Evolutionary conservation across 2,113 vertebrate species (phyloP), one percentile per base, ranked within the genome.

Genomic region (Nansenia antarctica): DNA sequence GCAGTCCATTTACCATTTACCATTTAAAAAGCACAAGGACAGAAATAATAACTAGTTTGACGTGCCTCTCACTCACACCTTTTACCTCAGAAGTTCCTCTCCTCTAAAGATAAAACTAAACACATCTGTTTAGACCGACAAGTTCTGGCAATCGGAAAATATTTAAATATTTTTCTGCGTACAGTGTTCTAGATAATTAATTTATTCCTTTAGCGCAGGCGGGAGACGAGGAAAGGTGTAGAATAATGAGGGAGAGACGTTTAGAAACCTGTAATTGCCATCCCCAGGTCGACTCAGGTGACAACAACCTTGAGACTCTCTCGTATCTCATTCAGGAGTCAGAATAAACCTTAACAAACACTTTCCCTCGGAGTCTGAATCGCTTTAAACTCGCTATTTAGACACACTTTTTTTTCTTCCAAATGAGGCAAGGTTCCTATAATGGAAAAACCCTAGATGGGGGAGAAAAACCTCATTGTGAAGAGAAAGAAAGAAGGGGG

Each of bases 401-500:
- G 72, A 91, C 85, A 34, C 53, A 80, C 6, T 30, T 72, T 78
- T 57, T 18, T 9, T 69, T 7, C 6, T 49, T 1, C 0, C 6
- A 49, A 72, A 61, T 35, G 65, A 55, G 78, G 58, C 53, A 26
- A 80, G 67, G 57, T 45, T 76, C 3, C 30, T 78, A 65, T 82
- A 90, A 90, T 91, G 73, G 84, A 86, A 92, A 80, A 49, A 90
- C 82, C 69, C 88, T 86, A 84, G 87, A 90, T 83, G 76, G 91
- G n/a, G n/a, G n/a, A n/a, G n/a, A n/a, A n/a, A 89, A 90, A 89
- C 89, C 69, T 87, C 89, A 90, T 88, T 92, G 90, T 88, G 89
- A 89, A 82, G 85, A 86, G 74, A 85, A 84, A 85, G 63, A n/a
- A n/a, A n/a, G n/a, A n/a, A n/a, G n/a, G n/a, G n/a, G n/a, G n/a